These are phyloP conservation scores for Meriones unguiculatus DNA, from an alignment of 2,113 vertebrate genomes.

Conservation along the genomic window DNA sequence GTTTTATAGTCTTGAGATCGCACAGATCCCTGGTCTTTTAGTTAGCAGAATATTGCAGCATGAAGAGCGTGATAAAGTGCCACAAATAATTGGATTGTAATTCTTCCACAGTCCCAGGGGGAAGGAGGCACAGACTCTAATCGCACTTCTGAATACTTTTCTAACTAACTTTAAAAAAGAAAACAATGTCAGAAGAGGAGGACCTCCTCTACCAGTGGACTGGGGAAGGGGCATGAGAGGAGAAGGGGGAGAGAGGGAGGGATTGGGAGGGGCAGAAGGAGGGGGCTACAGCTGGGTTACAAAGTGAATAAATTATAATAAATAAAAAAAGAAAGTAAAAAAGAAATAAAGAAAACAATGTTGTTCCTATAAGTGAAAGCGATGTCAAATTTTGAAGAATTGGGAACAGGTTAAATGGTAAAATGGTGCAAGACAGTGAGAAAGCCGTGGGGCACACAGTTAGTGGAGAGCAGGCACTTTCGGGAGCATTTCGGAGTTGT, in stretches of 20 bases:
- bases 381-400: neutral
- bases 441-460: neutral
- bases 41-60: neutral
- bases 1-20: neutral
- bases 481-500: neutral
- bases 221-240: no score
- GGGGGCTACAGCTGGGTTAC: no score
- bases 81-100: neutral
- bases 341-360: neutral
- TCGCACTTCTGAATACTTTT: neutral
- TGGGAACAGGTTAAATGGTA: neutral
- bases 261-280: no score
- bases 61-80: neutral
- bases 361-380: neutral
- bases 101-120: fast-evolving
- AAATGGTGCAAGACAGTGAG: neutral
- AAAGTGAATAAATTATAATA: no score
- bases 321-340: no score
- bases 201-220: no score
- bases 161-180: neutral
- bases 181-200: neutral
- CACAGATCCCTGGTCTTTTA: neutral
- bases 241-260: no score
- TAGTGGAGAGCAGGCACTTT: neutral
- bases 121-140: neutral